phyloP scores from a whole-genome alignment of 2,113 vertebrate genomes.

The Cariama cristata region DNA sequence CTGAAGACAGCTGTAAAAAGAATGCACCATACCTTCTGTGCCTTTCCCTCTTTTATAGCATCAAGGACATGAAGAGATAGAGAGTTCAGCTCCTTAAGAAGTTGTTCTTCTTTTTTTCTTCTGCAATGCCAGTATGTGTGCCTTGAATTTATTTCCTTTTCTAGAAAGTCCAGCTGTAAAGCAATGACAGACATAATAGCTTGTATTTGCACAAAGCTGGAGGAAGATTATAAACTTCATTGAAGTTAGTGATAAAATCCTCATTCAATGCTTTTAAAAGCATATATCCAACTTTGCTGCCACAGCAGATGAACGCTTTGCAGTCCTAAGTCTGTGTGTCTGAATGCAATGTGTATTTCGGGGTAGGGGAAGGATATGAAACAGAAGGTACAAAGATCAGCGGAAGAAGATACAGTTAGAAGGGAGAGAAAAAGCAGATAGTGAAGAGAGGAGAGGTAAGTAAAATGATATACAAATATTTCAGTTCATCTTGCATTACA shows the following conservation, averaged over 20 bases:
- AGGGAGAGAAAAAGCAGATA: neutral
- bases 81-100: constrained; percentile 76
- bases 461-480: neutral
- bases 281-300: neutral
- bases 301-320: neutral
- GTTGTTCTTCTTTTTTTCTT: constrained; percentile 76
- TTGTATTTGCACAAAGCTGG: neutral
- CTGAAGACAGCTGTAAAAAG: neutral
- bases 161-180: constrained; percentile 79
- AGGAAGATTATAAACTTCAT: neutral
- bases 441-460: neutral
- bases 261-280: neutral
- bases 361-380: neutral
- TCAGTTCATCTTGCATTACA: neutral
- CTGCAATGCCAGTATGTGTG: constrained; percentile 80
- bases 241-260: neutral
- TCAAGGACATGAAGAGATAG: constrained; percentile 61
- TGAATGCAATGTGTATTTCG: neutral
- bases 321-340: neutral
- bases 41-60: constrained; percentile 43
- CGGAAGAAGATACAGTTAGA: neutral
- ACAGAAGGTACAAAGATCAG: neutral
- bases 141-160: constrained; percentile 77
- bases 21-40: constrained; percentile 61
- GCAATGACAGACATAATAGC: neutral